Conservation (phyloP, 2,797 vertebrate genomes). For the Poeciliopsis gracilis region DNA sequence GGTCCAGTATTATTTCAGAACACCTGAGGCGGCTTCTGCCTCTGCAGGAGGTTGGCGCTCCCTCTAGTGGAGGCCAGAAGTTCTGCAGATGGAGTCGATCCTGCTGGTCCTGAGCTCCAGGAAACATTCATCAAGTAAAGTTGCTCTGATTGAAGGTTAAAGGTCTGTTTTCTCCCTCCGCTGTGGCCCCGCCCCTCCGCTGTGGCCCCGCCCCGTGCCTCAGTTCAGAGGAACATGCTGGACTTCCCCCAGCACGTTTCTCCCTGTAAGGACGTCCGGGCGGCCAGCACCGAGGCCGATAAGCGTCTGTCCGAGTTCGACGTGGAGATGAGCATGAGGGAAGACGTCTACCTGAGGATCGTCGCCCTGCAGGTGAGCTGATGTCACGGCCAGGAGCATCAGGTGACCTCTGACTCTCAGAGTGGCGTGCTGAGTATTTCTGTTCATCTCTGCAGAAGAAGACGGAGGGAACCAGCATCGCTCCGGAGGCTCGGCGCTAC, state of each 20-base stretch:
- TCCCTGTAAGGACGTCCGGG: slow-evolving; percentile 85
- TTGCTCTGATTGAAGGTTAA: not conserved
- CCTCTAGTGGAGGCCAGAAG: not conserved
- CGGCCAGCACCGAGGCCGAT: slow-evolving; percentile 92
- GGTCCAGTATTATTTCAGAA: not conserved
- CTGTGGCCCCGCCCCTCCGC: not conserved
- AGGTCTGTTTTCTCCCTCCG: not conserved
- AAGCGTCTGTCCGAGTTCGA: slow-evolving; percentile 95
- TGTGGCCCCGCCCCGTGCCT: not conserved
- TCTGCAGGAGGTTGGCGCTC: not conserved
- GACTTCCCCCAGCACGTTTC: slow-evolving; percentile 98
- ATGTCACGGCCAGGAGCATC: not conserved
- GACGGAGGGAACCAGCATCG: slow-evolving; percentile 68
- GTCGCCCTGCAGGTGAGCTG: slow-evolving; percentile 89
- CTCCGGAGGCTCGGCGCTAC: slow-evolving; percentile 85
- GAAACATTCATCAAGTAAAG: not conserved
- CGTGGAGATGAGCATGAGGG: slow-evolving; percentile 98
- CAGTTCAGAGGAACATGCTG: slow-evolving; percentile 92
- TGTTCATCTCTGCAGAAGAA: slow-evolving; percentile 80
- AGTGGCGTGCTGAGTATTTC: not conserved
- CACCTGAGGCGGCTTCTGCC: not conserved
- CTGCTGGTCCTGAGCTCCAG: not conserved
- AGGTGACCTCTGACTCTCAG: not conserved
- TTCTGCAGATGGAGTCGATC: not conserved
- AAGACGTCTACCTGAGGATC: slow-evolving; percentile 92